Conservation (phyloP, 2,888 invertebrate genomes). For the Drosophila phalerata region DNA sequence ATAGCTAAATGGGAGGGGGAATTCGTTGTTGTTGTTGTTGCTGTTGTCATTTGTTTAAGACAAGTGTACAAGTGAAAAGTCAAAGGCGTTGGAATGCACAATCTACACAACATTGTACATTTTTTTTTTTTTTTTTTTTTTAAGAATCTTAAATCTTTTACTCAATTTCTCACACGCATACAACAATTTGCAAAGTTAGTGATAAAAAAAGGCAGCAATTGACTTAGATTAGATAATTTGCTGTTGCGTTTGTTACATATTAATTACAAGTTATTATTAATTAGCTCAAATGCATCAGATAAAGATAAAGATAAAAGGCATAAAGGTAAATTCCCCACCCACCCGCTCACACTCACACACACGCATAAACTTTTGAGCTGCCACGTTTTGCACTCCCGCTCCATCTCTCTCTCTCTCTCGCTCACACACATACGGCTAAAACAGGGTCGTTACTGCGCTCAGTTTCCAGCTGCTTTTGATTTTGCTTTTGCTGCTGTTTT, state of each 20-base stretch:
- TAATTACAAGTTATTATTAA: slow-evolving; percentile 40
- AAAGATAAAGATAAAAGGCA: too few species aligned
- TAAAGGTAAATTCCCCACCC: neutral
- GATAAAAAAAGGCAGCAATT: slow-evolving; percentile 36
- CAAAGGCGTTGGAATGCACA: slow-evolving; percentile 55
- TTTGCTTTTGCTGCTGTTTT: slow-evolving; percentile 13
- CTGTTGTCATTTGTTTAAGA: slow-evolving; percentile 35
- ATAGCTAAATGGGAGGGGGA: slow-evolving; percentile 34
- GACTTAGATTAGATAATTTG: slow-evolving; percentile 56
- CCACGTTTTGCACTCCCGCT: slow-evolving; percentile 41
- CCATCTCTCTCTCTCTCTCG: slow-evolving; percentile 1
- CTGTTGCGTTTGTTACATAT: slow-evolving; percentile 19
- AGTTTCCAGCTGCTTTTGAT: slow-evolving; percentile 26
- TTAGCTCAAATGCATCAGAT: slow-evolving; percentile 34
- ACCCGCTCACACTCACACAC: slow-evolving; percentile 5
- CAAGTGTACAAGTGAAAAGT: slow-evolving; percentile 43
- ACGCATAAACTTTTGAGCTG: slow-evolving; percentile 21
- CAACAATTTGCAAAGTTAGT: slow-evolving; percentile 23
- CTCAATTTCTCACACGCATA: neutral
- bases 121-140: slow-evolving; percentile 33
- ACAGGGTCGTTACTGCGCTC: slow-evolving; percentile 42
- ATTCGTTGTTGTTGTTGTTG: slow-evolving; percentile 20
- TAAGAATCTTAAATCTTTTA: slow-evolving; percentile 20
- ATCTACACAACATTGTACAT: slow-evolving; percentile 26
- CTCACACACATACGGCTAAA: slow-evolving; percentile 19